These are phyloP conservation scores for Laticauda laticaudata DNA, from an alignment of 2,113 vertebrate genomes.

Conservation along the genomic window DNA sequence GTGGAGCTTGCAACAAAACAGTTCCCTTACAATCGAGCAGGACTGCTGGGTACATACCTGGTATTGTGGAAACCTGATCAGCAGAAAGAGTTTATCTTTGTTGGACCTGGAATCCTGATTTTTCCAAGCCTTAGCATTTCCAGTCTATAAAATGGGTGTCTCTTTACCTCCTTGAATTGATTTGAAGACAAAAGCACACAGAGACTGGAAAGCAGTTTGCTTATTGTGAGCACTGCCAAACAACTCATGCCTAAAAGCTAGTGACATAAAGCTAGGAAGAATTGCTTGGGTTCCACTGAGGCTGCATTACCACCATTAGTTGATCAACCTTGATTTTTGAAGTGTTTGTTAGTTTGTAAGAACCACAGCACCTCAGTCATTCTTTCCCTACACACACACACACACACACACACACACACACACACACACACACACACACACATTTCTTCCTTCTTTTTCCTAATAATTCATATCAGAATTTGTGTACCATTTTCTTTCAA, in stretches of 20 bases:
- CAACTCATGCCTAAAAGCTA: not conserved
- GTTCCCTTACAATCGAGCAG: not conserved
- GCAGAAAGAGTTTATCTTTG: not conserved
- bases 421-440: not conserved
- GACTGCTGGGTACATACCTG: not conserved
- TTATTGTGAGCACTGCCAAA: not conserved
- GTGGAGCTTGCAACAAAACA: not conserved
- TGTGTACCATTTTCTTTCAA: constrained; percentile 2
- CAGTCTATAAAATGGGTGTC: not conserved
- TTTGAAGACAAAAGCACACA: not conserved
- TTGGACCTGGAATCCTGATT: not conserved
- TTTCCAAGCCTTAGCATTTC: not conserved
- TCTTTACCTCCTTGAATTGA: not conserved
- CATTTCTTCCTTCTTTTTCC: constrained; percentile 2
- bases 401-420: not conserved
- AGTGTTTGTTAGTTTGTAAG: constrained; percentile 30
- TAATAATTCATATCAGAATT: constrained; percentile 3
- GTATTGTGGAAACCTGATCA: not conserved
- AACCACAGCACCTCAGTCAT: constrained; percentile 12
- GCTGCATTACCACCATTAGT: not conserved
- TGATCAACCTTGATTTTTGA: constrained; percentile 20
- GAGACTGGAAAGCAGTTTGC: constrained; percentile 3
- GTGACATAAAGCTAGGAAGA: not conserved
- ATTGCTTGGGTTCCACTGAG: not conserved
- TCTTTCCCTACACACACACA: not conserved